Percentiles rank a stretch among this genome's conserved stretches.
These are phyloP conservation scores for Oncorhynchus tshawytscha DNA, from an alignment of 2,113 vertebrate genomes.

Conservation along the genomic window DNA sequence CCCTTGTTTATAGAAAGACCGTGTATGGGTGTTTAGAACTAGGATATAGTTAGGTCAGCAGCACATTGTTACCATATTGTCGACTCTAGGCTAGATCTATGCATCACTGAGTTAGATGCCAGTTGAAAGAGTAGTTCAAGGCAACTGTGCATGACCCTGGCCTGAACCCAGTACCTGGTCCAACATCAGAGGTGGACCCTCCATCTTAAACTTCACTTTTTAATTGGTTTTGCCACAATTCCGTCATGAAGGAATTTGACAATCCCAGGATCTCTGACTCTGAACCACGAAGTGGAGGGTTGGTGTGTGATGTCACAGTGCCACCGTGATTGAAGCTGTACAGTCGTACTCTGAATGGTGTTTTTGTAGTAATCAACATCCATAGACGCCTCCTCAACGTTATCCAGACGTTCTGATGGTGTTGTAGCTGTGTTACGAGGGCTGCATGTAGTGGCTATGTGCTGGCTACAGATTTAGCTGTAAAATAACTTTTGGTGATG, in stretches of 20 bases:
- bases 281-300: constrained; percentile 41
- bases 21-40: too few species aligned
- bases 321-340: constrained; percentile 29
- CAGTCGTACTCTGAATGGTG: constrained; percentile 45
- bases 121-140: background rate
- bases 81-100: background rate
- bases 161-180: background rate
- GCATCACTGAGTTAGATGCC: background rate
- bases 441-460: constrained; percentile 66
- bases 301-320: constrained; percentile 41
- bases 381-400: constrained; percentile 49
- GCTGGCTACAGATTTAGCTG: constrained; percentile 65
- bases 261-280: background rate
- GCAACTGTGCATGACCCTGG: background rate
- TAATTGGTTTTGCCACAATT: background rate
- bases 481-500: constrained; percentile 69
- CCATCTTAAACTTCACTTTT: background rate
- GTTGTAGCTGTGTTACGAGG: constrained; percentile 64
- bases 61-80: background rate
- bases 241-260: background rate
- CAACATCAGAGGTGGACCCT: background rate
- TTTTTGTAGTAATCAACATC: constrained; percentile 48
- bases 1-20: too few species aligned
- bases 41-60: background rate
- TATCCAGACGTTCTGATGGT: constrained; percentile 48